phyloP scores from a whole-genome alignment of 2,888 invertebrate genomes.

The Hypomecis atomaria region DNA sequence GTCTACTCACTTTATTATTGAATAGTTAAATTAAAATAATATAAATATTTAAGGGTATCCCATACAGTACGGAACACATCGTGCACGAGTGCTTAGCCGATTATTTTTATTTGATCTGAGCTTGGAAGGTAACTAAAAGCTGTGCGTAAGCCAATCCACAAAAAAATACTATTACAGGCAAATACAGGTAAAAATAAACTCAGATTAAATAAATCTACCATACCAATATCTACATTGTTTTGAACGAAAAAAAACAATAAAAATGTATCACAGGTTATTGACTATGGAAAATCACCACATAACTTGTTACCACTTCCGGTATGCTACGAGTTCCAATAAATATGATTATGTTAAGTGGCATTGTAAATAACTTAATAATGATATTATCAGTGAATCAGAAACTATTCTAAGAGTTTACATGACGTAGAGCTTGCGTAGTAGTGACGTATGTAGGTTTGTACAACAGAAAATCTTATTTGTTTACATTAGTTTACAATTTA shows the following conservation, averaged over 20 bases:
- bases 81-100: too few relatives aligned
- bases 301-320: slow-evolving; percentile 7
- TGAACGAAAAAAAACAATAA: neutral
- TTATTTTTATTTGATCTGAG: too few relatives aligned
- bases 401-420: neutral
- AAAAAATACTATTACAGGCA: too few relatives aligned
- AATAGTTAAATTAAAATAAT: too few relatives aligned
- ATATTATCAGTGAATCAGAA: neutral
- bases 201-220: slow-evolving; percentile 1
- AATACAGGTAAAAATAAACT: too few relatives aligned
- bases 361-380: neutral
- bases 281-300: slow-evolving; percentile 5
- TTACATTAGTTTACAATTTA: too few relatives aligned
- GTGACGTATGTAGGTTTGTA: neutral
- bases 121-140: too few relatives aligned
- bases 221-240: neutral
- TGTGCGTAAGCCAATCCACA: too few relatives aligned
- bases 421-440: neutral
- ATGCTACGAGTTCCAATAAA: neutral
- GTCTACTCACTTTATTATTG: too few relatives aligned
- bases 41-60: too few relatives aligned
- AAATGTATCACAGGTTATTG: slow-evolving; percentile 1
- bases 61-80: too few relatives aligned
- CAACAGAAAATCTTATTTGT: too few relatives aligned
- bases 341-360: slow-evolving; percentile 1